Conservation (phyloP, 2,797 vertebrate species). For the Takifugu ocellatus region DNA sequence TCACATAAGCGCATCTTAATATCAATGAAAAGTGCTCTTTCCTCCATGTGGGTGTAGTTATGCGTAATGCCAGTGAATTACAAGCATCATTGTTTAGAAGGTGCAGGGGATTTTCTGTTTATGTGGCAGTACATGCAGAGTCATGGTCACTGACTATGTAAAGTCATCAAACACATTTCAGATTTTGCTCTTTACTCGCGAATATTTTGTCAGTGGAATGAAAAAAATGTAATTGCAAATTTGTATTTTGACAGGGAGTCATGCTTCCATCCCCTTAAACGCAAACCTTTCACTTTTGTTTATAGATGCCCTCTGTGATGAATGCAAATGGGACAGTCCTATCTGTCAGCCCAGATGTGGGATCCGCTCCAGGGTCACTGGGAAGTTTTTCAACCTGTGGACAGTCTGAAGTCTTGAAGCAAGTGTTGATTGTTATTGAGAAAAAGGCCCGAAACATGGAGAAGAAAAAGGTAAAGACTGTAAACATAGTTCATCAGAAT, state of each 20-base stretch:
- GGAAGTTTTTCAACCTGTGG: constrained; percentile 60
- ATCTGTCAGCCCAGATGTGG: constrained; percentile 81
- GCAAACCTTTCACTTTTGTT: background rate
- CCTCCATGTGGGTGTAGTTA: no score
- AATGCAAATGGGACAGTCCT: constrained; percentile 85
- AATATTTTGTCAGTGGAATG: no score
- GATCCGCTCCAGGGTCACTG: constrained; percentile 77
- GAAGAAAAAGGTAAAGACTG: constrained; percentile 88
- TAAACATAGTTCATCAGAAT: background rate
- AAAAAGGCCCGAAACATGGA: constrained; percentile 96
- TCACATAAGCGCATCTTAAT: no score
- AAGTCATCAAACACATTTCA: no score
- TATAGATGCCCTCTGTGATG: constrained; percentile 93
- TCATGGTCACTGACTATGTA: background rate
- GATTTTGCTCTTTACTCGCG: no score
- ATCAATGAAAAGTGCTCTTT: no score
- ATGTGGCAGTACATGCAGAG: constrained; percentile 16
- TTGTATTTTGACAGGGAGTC: background rate
- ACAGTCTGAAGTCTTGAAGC: constrained; percentile 91
- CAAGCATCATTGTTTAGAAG: background rate
- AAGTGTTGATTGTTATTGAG: constrained; percentile 90
- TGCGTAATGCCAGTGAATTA: no score
- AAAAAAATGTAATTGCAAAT: no score
- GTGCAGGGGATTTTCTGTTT: background rate
- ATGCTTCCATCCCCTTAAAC: background rate